Conservation (phyloP, 1,140 invertebrate genomes). For the Aethina tumida region DNA sequence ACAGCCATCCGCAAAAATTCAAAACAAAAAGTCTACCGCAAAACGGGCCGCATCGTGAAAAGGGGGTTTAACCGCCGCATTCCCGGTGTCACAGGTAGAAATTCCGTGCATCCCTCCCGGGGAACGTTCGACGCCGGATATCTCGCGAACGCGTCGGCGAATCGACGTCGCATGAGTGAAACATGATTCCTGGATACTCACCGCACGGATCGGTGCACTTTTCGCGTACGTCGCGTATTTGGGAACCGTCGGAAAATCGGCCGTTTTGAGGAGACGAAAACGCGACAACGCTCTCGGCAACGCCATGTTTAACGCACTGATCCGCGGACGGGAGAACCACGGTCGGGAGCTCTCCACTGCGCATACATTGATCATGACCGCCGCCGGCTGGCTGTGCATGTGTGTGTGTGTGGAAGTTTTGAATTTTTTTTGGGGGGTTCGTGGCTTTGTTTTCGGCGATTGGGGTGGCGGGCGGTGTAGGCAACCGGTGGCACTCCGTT, state of each 20-base stretch:
- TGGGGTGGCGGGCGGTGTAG: too few species aligned
- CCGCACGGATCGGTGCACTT: conserved; percentile 26
- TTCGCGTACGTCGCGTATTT: conserved; percentile 24
- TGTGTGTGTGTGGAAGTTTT: neutral
- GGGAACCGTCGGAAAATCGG: conserved; percentile 26
- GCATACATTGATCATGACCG: neutral
- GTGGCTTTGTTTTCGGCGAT: too few species aligned
- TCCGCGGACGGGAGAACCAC: conserved; percentile 5
- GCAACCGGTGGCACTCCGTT: neutral
- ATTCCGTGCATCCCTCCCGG: conserved; percentile 3
- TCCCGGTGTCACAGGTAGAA: conserved; percentile 1
- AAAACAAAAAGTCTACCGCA: too few species aligned
- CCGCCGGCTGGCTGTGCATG: neutral
- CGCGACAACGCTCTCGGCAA: conserved; percentile 26
- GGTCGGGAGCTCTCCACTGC: neutral
- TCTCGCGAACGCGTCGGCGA: conserved; percentile 1
- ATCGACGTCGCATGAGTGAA: neutral
- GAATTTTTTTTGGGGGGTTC: conserved; percentile 1
- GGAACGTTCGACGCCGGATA: neutral
- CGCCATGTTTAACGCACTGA: conserved; percentile 28
- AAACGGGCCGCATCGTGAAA: conserved; percentile 3
- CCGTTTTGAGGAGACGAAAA: conserved; percentile 25
- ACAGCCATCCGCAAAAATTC: too few species aligned
- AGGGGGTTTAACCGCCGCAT: conserved; percentile 9
- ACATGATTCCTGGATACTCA: conserved; percentile 20